phyloP scores from a whole-genome alignment of 2,888 invertebrate genomes.

The Hipparchia sbordonii region DNA sequence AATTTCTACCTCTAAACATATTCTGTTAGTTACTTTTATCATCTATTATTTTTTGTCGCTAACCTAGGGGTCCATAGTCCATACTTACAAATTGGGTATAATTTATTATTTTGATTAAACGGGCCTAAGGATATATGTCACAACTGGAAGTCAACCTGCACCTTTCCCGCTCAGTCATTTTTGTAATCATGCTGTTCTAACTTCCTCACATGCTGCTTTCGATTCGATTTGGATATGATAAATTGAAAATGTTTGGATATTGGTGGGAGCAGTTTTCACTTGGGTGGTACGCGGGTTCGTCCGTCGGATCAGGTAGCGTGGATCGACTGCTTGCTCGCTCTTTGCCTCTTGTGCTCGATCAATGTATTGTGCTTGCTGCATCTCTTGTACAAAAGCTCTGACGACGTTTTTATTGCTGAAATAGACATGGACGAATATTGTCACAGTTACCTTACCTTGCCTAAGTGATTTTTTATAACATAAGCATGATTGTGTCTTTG shows the following conservation, averaged over 20 bases:
- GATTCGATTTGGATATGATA: conserved; percentile 65
- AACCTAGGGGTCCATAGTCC: not conserved
- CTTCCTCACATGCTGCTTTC: conserved; percentile 80
- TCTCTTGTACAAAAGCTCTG: conserved; percentile 75
- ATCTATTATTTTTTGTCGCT: conserved; percentile 3
- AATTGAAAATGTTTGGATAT: conserved; percentile 57
- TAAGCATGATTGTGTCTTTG: conserved; percentile 37
- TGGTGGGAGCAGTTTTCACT: conserved; percentile 71
- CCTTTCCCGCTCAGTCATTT: conserved; percentile 30
- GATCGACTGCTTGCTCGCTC: conserved; percentile 87
- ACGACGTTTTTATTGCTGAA: conserved; percentile 56
- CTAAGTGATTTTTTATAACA: conserved; percentile 45
- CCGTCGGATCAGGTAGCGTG: conserved; percentile 92
- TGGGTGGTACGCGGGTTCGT: conserved; percentile 82
- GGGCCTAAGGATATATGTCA: not conserved
- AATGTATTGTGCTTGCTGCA: conserved; percentile 86
- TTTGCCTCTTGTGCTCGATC: conserved; percentile 85
- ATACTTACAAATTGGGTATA: not conserved
- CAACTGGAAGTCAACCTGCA: conserved; percentile 5
- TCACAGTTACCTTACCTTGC: conserved; percentile 50
- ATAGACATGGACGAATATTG: conserved; percentile 70
- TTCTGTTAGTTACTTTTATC: conserved; percentile 18
- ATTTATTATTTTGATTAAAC: not conserved
- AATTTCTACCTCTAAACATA: conserved; percentile 16
- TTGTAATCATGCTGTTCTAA: conserved; percentile 66